Percentiles rank a stretch among this genome's conserved stretches.
Conservation (phyloP, 2,113 vertebrate species). For the Porphyrio hochstetteri region DNA sequence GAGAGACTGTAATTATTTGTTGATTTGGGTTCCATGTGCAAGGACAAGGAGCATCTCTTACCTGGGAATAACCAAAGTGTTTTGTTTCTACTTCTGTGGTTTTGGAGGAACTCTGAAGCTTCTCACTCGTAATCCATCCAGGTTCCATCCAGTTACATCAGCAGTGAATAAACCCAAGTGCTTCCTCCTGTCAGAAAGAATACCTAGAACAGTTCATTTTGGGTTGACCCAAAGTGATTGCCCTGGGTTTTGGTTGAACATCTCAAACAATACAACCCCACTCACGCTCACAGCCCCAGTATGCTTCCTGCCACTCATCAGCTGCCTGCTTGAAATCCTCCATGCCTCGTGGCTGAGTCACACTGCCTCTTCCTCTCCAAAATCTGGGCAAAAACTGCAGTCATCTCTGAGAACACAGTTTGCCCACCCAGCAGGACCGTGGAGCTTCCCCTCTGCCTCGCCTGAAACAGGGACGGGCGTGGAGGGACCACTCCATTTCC, state of each 20-base stretch:
- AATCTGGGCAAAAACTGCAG: not conserved
- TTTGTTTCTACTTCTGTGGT: not conserved
- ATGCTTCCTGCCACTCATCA: not conserved
- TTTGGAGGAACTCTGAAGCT: not conserved
- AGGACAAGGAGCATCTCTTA: not conserved
- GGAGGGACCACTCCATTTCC: not conserved
- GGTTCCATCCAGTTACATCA: not conserved
- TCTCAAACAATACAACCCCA: not conserved
- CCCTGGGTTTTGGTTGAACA: conserved; percentile 8
- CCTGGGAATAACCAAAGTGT: not conserved
- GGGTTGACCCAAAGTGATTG: not conserved
- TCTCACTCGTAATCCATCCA: not conserved
- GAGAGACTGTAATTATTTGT: not conserved
- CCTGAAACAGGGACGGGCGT: not conserved
- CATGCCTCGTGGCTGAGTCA: not conserved
- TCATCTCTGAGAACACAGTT: not conserved
- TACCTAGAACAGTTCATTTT: not conserved
- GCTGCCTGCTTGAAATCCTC: not conserved
- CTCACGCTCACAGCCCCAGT: not conserved
- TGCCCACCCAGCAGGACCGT: not conserved
- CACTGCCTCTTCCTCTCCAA: not conserved
- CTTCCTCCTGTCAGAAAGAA: not conserved
- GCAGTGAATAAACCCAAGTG: not conserved
- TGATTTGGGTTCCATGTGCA: not conserved
- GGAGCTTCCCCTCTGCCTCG: not conserved